phyloP scores from a whole-genome alignment of 2,888 invertebrate genomes.

The Conus canariensis region DNA sequence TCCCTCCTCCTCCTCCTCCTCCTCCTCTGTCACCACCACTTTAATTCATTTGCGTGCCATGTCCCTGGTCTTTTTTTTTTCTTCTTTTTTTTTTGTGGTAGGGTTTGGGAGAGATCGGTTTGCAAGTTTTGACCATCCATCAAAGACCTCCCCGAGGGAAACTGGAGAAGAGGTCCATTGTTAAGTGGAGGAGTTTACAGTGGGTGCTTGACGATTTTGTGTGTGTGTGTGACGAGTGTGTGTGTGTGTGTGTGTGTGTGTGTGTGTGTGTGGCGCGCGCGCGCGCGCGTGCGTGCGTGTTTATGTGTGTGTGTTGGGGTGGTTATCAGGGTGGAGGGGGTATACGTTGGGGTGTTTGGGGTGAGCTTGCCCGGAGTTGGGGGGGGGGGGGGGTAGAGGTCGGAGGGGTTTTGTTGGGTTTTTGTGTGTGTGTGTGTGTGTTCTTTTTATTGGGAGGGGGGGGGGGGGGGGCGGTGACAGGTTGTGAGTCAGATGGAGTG shows the following conservation, averaged over 20 bases:
- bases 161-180: not conserved
- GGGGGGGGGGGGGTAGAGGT: too few species aligned
- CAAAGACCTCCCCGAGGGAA: not conserved
- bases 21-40: not conserved
- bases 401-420: too few species aligned
- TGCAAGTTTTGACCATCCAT: constrained; percentile 5
- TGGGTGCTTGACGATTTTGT: not conserved
- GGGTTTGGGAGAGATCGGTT: not conserved
- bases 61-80: not conserved
- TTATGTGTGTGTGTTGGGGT: not conserved
- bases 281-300: not conserved
- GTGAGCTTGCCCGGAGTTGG: too few species aligned
- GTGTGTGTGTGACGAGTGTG: not conserved
- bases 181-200: not conserved
- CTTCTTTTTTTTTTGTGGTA: not conserved
- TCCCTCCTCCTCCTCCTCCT: not conserved
- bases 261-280: not conserved
- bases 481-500: too few species aligned
- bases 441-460: too few species aligned
- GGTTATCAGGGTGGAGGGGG: too few species aligned
- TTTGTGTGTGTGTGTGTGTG: too few species aligned
- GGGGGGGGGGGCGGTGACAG: too few species aligned
- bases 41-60: constrained; percentile 35
- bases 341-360: too few species aligned
- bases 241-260: not conserved